Evolutionary conservation across 2,797 vertebrate species (phyloP).

Genomic region (Rhodeus uyekii): DNA sequence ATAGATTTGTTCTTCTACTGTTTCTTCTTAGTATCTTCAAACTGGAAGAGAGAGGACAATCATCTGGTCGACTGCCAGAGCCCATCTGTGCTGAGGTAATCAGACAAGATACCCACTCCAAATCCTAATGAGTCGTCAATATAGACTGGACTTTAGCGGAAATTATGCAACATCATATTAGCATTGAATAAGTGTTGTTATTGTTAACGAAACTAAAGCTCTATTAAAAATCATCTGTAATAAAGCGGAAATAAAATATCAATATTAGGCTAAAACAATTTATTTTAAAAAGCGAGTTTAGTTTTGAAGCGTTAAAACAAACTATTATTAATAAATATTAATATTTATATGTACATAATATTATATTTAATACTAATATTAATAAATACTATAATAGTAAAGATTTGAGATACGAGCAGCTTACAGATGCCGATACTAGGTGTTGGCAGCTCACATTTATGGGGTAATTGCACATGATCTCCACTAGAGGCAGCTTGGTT

Average conservation of each 20-base stretch:
- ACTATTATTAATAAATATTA: no score
- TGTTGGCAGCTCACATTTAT: no score
- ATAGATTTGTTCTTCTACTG: neutral
- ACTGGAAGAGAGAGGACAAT: conserved; percentile 57
- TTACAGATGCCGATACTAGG: no score
- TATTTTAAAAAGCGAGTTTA: neutral
- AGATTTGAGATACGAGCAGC: no score
- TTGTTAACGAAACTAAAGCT: neutral
- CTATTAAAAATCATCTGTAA: neutral
- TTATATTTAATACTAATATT: no score
- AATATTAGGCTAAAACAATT: neutral
- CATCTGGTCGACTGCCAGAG: conserved; percentile 62
- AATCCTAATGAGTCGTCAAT: neutral
- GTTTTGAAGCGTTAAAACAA: no score
- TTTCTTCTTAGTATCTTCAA: conserved; percentile 65
- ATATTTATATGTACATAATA: no score
- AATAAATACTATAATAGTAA: no score
- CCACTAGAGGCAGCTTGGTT: no score
- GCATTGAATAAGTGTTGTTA: neutral
- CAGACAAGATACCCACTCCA: neutral
- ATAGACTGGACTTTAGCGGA: neutral
- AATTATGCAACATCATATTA: neutral
- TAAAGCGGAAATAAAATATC: neutral
- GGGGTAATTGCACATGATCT: no score
- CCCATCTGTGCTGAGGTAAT: conserved; percentile 73